phyloP scores from a whole-genome alignment of 2,113 vertebrate genomes.

The Artemisiospiza belli region DNA sequence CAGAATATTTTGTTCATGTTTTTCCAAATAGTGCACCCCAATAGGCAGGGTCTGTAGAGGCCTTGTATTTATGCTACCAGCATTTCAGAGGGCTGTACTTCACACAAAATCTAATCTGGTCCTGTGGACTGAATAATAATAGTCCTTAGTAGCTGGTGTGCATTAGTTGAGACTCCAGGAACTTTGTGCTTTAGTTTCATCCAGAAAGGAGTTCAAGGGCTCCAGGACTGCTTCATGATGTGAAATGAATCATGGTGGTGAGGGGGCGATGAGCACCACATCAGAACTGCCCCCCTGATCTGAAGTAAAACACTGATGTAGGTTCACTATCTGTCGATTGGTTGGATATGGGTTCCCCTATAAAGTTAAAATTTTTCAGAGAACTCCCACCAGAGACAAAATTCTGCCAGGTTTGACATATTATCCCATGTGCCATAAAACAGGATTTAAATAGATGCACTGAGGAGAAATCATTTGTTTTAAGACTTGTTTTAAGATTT shows the following conservation, averaged over 20 bases:
- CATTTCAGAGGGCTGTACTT: background rate
- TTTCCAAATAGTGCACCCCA: background rate
- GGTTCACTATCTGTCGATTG: background rate
- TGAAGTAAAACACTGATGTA: background rate
- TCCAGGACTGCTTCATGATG: background rate
- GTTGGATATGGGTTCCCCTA: background rate
- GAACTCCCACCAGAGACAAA: background rate
- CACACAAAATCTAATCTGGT: background rate
- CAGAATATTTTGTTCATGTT: background rate
- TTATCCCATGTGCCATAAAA: background rate
- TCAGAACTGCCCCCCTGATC: background rate
- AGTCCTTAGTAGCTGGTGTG: background rate
- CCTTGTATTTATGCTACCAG: background rate
- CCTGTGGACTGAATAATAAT: background rate
- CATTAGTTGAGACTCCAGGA: background rate
- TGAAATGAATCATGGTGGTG: background rate
- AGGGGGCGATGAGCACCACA: background rate
- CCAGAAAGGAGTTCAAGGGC: background rate
- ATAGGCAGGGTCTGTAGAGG: background rate
- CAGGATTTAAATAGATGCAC: background rate
- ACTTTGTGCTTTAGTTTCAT: background rate
- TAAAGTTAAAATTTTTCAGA: background rate
- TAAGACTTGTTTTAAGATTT: background rate
- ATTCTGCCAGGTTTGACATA: background rate
- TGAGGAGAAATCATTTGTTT: background rate